These are phyloP conservation scores for Leptosomus discolor DNA, from an alignment of 2,113 vertebrate genomes.

Conservation along the genomic window DNA sequence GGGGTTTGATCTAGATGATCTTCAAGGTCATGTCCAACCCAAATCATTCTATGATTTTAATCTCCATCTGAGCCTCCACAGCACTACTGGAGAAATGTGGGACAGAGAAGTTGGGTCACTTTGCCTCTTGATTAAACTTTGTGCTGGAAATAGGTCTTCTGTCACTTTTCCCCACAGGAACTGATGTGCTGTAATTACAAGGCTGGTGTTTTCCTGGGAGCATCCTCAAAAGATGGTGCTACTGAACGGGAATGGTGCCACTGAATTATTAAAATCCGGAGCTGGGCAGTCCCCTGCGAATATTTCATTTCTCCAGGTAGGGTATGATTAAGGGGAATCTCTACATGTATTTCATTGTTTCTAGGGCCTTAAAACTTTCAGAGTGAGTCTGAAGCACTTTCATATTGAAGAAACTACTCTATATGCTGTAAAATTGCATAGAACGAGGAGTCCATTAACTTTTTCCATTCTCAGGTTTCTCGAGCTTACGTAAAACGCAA, in stretches of 20 bases:
- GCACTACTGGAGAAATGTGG: not conserved
- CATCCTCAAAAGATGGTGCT: not conserved
- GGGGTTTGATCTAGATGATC: no score
- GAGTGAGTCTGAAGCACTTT: not conserved
- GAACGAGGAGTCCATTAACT: not conserved
- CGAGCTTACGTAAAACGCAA: not conserved
- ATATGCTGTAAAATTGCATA: not conserved
- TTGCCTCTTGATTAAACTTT: not conserved
- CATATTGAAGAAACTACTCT: not conserved
- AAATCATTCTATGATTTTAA: no score
- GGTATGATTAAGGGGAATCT: not conserved
- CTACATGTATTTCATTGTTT: not conserved
- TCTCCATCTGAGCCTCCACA: not conserved
- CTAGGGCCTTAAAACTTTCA: not conserved
- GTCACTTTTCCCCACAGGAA: not conserved
- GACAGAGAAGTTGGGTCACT: not conserved
- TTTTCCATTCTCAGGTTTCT: not conserved
- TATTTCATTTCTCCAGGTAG: not conserved
- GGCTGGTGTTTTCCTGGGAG: not conserved
- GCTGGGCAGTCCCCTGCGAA: fast-evolving
- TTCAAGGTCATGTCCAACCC: no score
- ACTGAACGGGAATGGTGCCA: not conserved
- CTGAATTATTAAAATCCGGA: not conserved
- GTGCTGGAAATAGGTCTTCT: not conserved
- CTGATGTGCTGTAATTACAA: not conserved